Evolutionary conservation across 2,113 vertebrate species (phyloP).

Genomic region (Phocoena sinus): DNA sequence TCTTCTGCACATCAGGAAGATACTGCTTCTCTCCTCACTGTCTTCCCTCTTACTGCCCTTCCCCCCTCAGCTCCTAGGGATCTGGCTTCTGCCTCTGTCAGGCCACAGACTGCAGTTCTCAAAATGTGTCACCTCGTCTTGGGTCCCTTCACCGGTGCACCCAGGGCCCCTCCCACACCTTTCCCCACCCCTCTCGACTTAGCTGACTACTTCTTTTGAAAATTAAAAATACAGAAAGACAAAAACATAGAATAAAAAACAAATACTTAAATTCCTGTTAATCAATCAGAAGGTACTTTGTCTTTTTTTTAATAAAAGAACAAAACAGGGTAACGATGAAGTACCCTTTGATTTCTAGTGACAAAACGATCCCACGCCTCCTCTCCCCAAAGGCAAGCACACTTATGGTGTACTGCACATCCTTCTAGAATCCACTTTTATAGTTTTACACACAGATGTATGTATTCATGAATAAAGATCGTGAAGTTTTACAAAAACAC

Average conservation of each 20-base stretch:
- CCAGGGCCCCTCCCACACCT: no score
- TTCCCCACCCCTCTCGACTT: not conserved
- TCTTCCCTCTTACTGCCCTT: not conserved
- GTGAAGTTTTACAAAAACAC: not conserved
- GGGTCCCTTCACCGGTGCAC: fast-evolving
- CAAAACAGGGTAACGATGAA: not conserved
- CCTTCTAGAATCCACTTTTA: not conserved
- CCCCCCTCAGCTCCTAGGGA: not conserved
- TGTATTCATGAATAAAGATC: not conserved
- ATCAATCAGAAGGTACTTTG: not conserved
- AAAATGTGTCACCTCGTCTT: fast-evolving
- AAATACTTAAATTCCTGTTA: not conserved
- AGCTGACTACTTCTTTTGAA: not conserved
- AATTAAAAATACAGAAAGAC: not conserved
- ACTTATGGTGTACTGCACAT: not conserved
- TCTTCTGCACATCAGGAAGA: not conserved
- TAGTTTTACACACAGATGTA: not conserved
- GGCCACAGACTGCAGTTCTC: not conserved
- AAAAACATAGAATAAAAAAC: not conserved
- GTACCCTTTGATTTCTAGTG: not conserved
- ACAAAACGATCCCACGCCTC: not conserved
- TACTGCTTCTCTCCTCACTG: fast-evolving
- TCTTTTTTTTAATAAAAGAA: not conserved
- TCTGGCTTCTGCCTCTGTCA: not conserved
- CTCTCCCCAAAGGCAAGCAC: not conserved